phyloP scores from a whole-genome alignment of 2,113 vertebrate genomes.

The Oryzias melastigma region DNA sequence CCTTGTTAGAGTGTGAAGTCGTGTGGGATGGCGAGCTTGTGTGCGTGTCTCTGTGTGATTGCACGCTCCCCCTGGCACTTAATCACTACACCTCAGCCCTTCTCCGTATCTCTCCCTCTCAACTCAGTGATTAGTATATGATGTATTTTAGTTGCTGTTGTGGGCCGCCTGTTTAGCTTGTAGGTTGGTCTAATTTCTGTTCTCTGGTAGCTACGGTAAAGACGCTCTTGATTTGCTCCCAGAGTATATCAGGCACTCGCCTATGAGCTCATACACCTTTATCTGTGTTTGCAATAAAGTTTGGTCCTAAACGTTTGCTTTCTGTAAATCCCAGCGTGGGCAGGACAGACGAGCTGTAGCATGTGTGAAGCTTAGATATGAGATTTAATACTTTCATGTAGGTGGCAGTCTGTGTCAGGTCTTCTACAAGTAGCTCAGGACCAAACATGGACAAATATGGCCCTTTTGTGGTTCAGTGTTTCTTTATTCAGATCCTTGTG shows the following conservation, averaged over 20 bases:
- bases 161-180: slow-evolving; percentile 62
- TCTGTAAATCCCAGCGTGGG: too few species aligned
- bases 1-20: slow-evolving; percentile 59
- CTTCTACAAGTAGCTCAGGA: slow-evolving; percentile 48
- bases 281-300: slow-evolving; percentile 7
- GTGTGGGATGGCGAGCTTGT: slow-evolving; percentile 39
- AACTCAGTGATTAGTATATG: slow-evolving; percentile 65
- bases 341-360: neutral
- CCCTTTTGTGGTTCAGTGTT: too few species aligned
- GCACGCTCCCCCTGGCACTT: slow-evolving; percentile 15
- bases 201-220: slow-evolving; percentile 49
- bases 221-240: slow-evolving; percentile 43
- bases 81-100: slow-evolving; percentile 45
- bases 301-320: too few species aligned
- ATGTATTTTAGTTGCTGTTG: slow-evolving; percentile 68
- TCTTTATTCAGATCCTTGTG: too few species aligned
- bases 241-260: slow-evolving; percentile 28
- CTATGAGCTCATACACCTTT: slow-evolving; percentile 33
- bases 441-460: too few species aligned
- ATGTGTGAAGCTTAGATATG: slow-evolving; percentile 41
- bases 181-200: slow-evolving; percentile 62
- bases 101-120: slow-evolving; percentile 60
- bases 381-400: slow-evolving; percentile 49
- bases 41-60: slow-evolving; percentile 7
- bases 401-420: slow-evolving; percentile 55